Percentiles rank a stretch among this genome's conserved stretches.
Conservation (phyloP, 1,140 invertebrate species). For the Belonocnema kinseyi region DNA sequence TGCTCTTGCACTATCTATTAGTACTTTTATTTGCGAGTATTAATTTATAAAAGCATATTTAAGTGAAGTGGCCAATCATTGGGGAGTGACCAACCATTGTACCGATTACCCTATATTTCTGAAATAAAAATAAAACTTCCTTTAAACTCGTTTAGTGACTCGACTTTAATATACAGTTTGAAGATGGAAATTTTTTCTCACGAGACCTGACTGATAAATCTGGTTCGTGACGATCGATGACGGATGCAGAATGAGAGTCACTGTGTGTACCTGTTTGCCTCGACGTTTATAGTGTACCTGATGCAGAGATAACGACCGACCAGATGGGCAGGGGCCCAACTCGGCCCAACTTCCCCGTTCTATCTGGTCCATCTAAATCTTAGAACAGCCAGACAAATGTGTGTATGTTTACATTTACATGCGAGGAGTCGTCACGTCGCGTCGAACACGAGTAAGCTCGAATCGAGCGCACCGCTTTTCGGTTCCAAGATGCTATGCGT, state of each 20-base stretch:
- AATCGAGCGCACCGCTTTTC: not conserved
- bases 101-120: not conserved
- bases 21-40: no score
- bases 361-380: slow-evolving; percentile 63
- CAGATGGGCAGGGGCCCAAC: slow-evolving; percentile 37
- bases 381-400: slow-evolving; percentile 12
- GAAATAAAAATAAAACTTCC: not conserved
- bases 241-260: slow-evolving; percentile 45
- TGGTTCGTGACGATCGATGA: slow-evolving; percentile 24
- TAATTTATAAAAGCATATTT: no score
- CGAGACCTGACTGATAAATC: not conserved
- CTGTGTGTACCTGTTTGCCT: slow-evolving; percentile 58
- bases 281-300: slow-evolving; percentile 47
- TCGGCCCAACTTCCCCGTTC: slow-evolving; percentile 53
- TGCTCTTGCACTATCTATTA: no score
- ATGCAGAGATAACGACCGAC: slow-evolving; percentile 58
- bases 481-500: not conserved
- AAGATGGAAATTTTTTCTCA: slow-evolving; percentile 27
- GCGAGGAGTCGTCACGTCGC: not conserved
- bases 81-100: no score
- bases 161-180: not conserved
- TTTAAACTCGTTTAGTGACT: not conserved
- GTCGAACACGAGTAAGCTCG: not conserved
- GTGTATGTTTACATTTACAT: slow-evolving; percentile 3
- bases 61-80: no score